These are phyloP conservation scores for Batillaria attramentaria DNA, from an alignment of 1,140 invertebrate species.

Conservation along the genomic window DNA sequence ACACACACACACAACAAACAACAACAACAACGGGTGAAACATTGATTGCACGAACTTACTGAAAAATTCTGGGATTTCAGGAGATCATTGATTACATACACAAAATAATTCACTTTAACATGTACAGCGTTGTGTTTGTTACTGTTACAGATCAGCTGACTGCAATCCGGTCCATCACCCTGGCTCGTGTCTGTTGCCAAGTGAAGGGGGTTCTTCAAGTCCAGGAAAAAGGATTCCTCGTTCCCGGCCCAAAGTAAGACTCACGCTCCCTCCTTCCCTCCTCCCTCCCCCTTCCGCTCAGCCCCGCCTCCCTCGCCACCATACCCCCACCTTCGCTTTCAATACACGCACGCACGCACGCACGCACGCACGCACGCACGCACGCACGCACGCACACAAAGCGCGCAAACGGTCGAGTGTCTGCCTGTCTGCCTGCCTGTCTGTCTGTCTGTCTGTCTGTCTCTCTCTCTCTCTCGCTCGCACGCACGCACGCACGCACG, in stretches of 20 bases:
- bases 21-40: too few relatives aligned
- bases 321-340: neutral
- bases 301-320: too few relatives aligned
- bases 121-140: neutral
- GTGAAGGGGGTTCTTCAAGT: neutral
- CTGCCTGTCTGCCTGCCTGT: neutral
- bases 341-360: neutral
- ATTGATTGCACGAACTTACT: neutral
- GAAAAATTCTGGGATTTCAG: too few relatives aligned
- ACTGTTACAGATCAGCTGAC: constrained; percentile 21
- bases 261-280: neutral
- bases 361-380: constrained; percentile 4
- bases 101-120: too few relatives aligned
- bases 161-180: neutral
- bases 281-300: too few relatives aligned
- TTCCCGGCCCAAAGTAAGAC: constrained; percentile 5
- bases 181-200: constrained; percentile 20
- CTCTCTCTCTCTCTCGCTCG: neutral
- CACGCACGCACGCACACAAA: neutral
- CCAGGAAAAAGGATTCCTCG: neutral
- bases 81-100: too few relatives aligned
- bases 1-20: too few relatives aligned
- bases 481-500: neutral
- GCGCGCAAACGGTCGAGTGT: neutral
- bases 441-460: neutral